phyloP scores from a whole-genome alignment of 2,797 vertebrate species.

The Micropoecilia bifurca region DNA sequence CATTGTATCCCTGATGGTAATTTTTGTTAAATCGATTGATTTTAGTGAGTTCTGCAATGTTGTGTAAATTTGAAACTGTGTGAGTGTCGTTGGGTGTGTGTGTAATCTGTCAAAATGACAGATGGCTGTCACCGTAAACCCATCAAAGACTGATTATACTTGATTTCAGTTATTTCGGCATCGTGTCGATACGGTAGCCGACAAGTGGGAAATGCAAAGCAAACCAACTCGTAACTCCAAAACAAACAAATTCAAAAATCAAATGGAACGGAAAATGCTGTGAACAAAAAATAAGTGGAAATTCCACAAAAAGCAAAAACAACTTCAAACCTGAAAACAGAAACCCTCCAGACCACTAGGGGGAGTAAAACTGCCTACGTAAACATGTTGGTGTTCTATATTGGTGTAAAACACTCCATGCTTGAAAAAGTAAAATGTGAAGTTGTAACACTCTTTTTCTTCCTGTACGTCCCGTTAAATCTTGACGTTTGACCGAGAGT shows the following conservation, averaged over 20 bases:
- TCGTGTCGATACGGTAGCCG: no score
- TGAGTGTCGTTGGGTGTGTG: no score
- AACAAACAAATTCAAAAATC: not conserved
- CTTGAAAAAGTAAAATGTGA: not conserved
- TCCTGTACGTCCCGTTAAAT: not conserved
- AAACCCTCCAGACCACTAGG: not conserved
- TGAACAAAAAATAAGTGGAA: not conserved
- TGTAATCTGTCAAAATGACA: no score
- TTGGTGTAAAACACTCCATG: not conserved
- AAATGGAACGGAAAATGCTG: not conserved
- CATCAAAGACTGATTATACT: no score
- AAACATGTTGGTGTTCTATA: not conserved
- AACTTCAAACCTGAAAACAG: not conserved
- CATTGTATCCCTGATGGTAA: no score
- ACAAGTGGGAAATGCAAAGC: no score
- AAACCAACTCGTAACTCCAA: no score
- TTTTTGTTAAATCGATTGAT: no score
- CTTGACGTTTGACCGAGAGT: not conserved
- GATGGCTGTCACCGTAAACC: no score
- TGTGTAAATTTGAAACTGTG: no score
- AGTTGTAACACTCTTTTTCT: not conserved
- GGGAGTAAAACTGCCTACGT: not conserved
- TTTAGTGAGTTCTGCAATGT: no score
- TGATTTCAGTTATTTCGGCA: no score
- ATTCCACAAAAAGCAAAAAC: not conserved